Evolutionary conservation across 2,888 invertebrate genomes (phyloP), one percentile per base, ranked within the genome.

Genomic region (Drosophila paramelanica): DNA sequence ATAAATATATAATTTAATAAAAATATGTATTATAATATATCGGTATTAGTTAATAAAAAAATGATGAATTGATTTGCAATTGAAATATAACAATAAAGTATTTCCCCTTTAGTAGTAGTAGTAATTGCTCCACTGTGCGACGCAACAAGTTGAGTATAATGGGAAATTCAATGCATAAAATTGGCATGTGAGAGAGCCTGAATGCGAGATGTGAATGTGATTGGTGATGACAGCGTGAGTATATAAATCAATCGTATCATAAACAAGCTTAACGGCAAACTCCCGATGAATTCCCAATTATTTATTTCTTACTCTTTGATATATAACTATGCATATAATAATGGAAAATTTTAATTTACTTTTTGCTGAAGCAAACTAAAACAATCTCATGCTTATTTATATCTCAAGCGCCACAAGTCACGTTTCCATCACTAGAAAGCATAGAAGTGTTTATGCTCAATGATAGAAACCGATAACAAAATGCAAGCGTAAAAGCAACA

Each of bases 161-260:
- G 39, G 42, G 36, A 70, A 74, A 75, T 66, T 39, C 31, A 67
- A 55, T 67, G 56, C 52, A 66, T 59, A 68, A 76, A 52, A 62
- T 25, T 39, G 59, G 13, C 60, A 67, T 50, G 62, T 62, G 64
- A 43, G 67, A 36, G 65, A 62, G 67, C 36, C 53, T 65, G 53
- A 61, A 41, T 52, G 61, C 62, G 58, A 80, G 60, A 72, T 59
- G 79, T 67, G 41, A 47, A 55, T 13, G 39, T 42, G 42, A 33
- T 61, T 69, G 64, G 79, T 27, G 85, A 67, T 75, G 81, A 41
- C 57, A 64, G 36, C 71, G 84, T 84, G 84, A 83, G 57, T 17
- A 38, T 13, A 36, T 5, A 31, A 31, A 36, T 13, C 13, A 36
- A 13, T 36, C 13, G 36, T 36, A 5, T 36, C 13, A 36, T 36